These are phyloP conservation scores for Sebastes diaconus DNA, from an alignment of 2,797 vertebrate genomes.

Conservation along the genomic window DNA sequence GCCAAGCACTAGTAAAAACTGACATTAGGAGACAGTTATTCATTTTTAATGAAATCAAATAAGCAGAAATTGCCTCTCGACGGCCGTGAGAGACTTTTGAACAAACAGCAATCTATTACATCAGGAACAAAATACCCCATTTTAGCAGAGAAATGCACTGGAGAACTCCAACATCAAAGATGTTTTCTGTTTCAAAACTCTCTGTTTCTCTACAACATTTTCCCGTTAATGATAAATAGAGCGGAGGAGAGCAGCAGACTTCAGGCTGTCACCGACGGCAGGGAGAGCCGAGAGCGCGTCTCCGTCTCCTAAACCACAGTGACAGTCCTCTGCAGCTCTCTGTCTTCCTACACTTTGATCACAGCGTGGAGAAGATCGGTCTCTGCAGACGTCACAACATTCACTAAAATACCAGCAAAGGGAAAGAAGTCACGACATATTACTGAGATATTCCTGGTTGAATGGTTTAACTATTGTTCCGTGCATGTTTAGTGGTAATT, in stretches of 20 bases:
- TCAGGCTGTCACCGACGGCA: conserved; percentile 4
- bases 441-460: background rate
- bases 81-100: background rate
- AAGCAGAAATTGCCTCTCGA: background rate
- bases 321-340: conserved; percentile 30
- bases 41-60: background rate
- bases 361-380: conserved; percentile 4
- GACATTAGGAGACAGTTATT: background rate
- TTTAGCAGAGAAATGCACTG: background rate
- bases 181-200: conserved; percentile 3
- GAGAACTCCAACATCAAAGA: background rate
- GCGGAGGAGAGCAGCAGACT: background rate
- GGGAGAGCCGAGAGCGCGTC: background rate
- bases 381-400: background rate
- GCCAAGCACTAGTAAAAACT: background rate
- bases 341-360: conserved; percentile 48
- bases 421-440: background rate
- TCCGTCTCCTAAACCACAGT: conserved; percentile 23
- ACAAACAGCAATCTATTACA: background rate
- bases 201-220: background rate
- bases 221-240: conserved; percentile 1
- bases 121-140: background rate
- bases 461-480: background rate
- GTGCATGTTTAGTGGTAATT: background rate
- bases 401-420: conserved; percentile 4